Evolutionary conservation across 2,888 invertebrate species (phyloP).

Genomic region (Cancer borealis): DNA sequence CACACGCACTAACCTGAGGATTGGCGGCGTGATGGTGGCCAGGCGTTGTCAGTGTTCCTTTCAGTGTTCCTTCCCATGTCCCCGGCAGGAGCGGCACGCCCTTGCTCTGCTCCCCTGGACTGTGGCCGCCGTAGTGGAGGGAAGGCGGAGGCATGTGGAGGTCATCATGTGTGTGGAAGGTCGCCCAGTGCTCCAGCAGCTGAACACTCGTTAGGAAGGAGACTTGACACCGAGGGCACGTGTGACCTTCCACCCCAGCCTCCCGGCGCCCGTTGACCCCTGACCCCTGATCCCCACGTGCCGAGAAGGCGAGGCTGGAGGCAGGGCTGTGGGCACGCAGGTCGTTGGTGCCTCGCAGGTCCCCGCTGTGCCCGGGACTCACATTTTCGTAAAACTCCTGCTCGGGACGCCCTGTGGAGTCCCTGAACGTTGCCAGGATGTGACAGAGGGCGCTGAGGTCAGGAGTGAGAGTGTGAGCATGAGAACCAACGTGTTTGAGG

Average conservation of each 20-base stretch:
- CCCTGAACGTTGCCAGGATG: constrained; percentile 55
- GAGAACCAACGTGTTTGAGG: neutral
- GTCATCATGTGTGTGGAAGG: constrained; percentile 58
- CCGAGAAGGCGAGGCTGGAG: constrained; percentile 45
- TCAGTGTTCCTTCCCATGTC: neutral
- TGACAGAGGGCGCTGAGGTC: constrained; percentile 44
- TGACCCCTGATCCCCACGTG: constrained; percentile 44
- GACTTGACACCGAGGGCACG: constrained; percentile 61
- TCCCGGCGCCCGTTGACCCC: neutral
- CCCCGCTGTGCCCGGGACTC: neutral
- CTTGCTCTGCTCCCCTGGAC: neutral
- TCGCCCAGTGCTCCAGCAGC: constrained; percentile 65
- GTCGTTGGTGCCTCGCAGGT: neutral
- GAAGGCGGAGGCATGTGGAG: constrained; percentile 42
- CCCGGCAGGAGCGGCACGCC: neutral
- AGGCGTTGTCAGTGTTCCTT: neutral
- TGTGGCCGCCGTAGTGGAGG: constrained; percentile 31
- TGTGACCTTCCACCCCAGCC: constrained; percentile 33
- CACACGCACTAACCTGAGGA: neutral
- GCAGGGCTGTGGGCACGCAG: constrained; percentile 30
- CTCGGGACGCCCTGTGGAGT: neutral
- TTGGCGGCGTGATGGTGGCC: neutral
- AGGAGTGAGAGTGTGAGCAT: constrained; percentile 15
- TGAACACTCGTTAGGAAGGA: constrained; percentile 53
- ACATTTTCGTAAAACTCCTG: constrained; percentile 52